Conservation (phyloP, 2,113 vertebrate species). For the Phoxinus phoxinus region DNA sequence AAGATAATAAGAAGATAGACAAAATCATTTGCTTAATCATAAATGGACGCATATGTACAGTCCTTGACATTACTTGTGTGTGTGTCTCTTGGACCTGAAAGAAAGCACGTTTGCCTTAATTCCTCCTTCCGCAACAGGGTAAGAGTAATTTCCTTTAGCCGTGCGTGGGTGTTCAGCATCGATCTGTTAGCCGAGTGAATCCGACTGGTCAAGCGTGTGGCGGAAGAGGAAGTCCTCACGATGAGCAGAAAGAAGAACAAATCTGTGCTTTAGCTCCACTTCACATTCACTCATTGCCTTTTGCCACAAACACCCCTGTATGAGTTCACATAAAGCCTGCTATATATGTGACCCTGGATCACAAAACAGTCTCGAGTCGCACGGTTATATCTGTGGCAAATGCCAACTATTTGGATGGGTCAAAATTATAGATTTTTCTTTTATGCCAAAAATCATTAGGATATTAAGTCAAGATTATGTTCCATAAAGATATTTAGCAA, state of each 20-base stretch:
- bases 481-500: no score
- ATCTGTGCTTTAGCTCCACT: constrained; percentile 11
- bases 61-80: not conserved
- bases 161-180: constrained; percentile 64
- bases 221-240: constrained; percentile 59
- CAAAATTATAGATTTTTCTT: no score
- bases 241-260: constrained; percentile 43
- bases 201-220: constrained; percentile 66
- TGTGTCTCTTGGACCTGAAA: constrained; percentile 62
- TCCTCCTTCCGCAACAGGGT: constrained; percentile 58
- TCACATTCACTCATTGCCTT: not conserved
- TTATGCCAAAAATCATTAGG: no score
- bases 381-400: no score
- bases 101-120: constrained; percentile 53
- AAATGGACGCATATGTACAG: not conserved
- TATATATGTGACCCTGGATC: no score
- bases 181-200: constrained; percentile 65
- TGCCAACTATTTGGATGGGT: no score
- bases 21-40: not conserved
- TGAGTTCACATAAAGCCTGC: not conserved
- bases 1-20: not conserved
- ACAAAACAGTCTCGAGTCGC: no score
- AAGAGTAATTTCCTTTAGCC: constrained; percentile 71
- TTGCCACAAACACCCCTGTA: not conserved
- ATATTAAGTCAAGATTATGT: no score